Conservation (phyloP, 2,797 vertebrate genomes). For the Alcedo atthis region DNA sequence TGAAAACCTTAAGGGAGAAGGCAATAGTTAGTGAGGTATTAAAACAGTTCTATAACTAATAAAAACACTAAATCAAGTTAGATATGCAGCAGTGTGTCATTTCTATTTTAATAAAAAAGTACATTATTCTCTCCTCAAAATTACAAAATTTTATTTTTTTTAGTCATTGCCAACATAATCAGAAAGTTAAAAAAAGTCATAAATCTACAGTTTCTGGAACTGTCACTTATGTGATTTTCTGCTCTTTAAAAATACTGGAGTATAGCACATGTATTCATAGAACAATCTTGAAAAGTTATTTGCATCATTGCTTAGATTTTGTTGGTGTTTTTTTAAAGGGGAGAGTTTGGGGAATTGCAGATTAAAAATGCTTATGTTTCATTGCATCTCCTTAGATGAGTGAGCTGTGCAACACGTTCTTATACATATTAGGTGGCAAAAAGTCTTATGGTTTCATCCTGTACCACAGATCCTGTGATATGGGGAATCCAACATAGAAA, state of each 20-base stretch:
- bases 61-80: slow-evolving; percentile 96
- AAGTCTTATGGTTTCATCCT: slow-evolving; percentile 1
- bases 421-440: neutral
- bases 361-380: slow-evolving; percentile 72
- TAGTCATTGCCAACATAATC: slow-evolving; percentile 83
- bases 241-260: slow-evolving; percentile 74
- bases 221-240: slow-evolving; percentile 80
- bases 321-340: neutral
- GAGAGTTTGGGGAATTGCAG: slow-evolving; percentile 69
- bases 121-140: slow-evolving; percentile 87
- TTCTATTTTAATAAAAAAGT: slow-evolving; percentile 90
- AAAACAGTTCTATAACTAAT: slow-evolving; percentile 97
- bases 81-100: slow-evolving; percentile 90
- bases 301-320: slow-evolving; percentile 52
- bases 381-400: slow-evolving; percentile 47
- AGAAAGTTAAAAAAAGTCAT: slow-evolving; percentile 83
- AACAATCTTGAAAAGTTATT: slow-evolving; percentile 77
- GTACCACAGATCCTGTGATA: neutral
- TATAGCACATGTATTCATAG: slow-evolving; percentile 71
- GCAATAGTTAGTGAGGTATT: slow-evolving; percentile 95
- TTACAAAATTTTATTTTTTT: slow-evolving; percentile 87
- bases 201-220: slow-evolving; percentile 83
- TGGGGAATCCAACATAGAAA: slow-evolving; percentile 27
- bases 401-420: slow-evolving; percentile 35
- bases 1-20: slow-evolving; percentile 90